Evolutionary conservation across 2,888 invertebrate genomes (phyloP), one percentile per base, ranked within the genome.

Genomic region (Pterostichus madidus): DNA sequence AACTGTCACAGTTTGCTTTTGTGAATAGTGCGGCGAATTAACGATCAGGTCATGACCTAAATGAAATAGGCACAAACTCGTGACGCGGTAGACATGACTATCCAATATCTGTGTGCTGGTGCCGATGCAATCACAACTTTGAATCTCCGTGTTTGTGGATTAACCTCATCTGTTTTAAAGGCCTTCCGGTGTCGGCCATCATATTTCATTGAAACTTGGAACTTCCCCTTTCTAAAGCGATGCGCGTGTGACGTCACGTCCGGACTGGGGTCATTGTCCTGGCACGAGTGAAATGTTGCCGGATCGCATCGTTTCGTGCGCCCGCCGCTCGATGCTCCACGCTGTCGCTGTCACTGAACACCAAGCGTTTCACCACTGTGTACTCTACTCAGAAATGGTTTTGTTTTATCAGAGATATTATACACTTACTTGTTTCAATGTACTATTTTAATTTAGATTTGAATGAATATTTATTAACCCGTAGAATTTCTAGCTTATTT

Each of bases 241-340:
- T 79, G 61, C 78, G n/a, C 64, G n/a, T 52, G 46, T 79, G 61
- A 79, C 78, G 78, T 79, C 78, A 79, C 78, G 49, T 79, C 78
- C 78, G 46, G 64, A 31, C 17, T 17, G 44, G 46, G 78, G 78
- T 79, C 61, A 79, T 79, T 79, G 78, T 79, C 78, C 78, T 79
- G 61, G n/a, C 11, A 44, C 15, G 59, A 79, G 32, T 75, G 75
- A 75, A 75, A 75, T 52, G 46, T 15, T 75, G 75, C 39, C 39
- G 39, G 24, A 59, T 59, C 59, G 59, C 59, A 31, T 59, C 59
- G 59, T 24, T 59, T 24, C 11, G 24, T 24, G 59, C 31, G 6
- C 11, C 59, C 24, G 13, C n/a, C 53, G 13, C 11, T 11, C 24
- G 31, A 15, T 11, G 11, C 31, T 59, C 10, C 10, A 31, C 64